phyloP scores from a whole-genome alignment of 2,113 vertebrate genomes.

The Oncorhynchus gorbuscha region DNA sequence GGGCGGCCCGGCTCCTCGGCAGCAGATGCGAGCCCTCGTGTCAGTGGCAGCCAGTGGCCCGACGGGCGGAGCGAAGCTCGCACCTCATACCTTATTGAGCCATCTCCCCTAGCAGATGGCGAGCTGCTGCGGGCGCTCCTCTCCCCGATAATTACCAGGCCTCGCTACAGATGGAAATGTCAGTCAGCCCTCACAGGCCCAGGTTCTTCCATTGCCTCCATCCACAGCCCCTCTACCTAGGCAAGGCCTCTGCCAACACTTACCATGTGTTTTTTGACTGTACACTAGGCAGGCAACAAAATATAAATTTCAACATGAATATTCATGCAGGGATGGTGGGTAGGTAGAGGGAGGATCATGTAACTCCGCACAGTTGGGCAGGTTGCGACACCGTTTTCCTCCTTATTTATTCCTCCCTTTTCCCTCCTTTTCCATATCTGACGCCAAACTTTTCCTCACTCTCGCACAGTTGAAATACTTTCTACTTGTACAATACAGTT shows the following conservation, averaged over 20 bases:
- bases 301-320: slow-evolving; percentile 95
- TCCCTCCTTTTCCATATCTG: slow-evolving; percentile 39
- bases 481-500: slow-evolving; percentile 62
- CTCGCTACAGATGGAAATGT: slow-evolving; percentile 99
- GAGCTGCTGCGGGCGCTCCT: slow-evolving; percentile 96
- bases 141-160: slow-evolving; percentile 99
- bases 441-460: slow-evolving; percentile 13
- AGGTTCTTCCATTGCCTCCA: slow-evolving; percentile 98
- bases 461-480: slow-evolving; percentile 53
- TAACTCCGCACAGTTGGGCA: slow-evolving; percentile 49
- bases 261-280: slow-evolving; percentile 99
- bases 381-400: slow-evolving; percentile 57
- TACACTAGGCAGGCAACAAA: slow-evolving; percentile 99
- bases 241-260: slow-evolving; percentile 93
- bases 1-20: slow-evolving; percentile 87
- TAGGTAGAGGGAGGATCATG: slow-evolving; percentile 42
- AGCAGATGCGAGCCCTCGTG: slow-evolving; percentile 99
- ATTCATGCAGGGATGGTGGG: slow-evolving; percentile 92
- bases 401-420: no score
- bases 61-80: slow-evolving; percentile 84
- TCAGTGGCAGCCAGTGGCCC: slow-evolving; percentile 98
- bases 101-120: slow-evolving; percentile 99
- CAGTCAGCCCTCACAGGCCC: slow-evolving; percentile 99
- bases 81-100: slow-evolving; percentile 96
- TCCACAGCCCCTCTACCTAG: slow-evolving; percentile 96